Conservation (phyloP, 2,888 invertebrate species). For the Abscondita cerata region DNA sequence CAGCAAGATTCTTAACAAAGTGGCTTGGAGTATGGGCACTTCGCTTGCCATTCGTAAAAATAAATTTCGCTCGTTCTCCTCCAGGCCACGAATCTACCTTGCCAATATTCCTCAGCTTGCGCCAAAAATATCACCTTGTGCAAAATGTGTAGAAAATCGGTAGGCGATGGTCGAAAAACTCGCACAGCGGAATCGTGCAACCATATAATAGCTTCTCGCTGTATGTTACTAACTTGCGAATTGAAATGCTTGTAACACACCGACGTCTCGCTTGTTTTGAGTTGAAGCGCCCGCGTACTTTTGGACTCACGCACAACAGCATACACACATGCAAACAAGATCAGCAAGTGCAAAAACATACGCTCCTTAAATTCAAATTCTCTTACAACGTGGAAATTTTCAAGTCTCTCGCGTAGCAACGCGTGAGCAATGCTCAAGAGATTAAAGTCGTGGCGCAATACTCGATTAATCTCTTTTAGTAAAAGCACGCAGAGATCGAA, state of each 20-base stretch:
- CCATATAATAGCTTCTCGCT: conserved; percentile 89
- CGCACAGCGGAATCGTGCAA: conserved; percentile 81
- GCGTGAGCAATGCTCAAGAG: conserved; percentile 80
- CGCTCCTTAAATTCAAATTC: conserved; percentile 79
- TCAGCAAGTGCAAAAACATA: conserved; percentile 82
- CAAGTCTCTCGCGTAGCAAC: conserved; percentile 71
- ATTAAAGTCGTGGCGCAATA: conserved; percentile 81
- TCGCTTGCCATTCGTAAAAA: conserved; percentile 85
- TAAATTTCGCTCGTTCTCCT: conserved; percentile 83
- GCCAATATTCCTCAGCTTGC: conserved; percentile 79
- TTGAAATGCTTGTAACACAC: conserved; percentile 60
- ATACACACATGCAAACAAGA: conserved; percentile 79
- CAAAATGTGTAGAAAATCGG: conserved; percentile 78
- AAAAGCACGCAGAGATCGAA: conserved; percentile 85
- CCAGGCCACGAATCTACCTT: conserved; percentile 88
- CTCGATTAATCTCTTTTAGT: conserved; percentile 87
- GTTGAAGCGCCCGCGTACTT: conserved; percentile 61
- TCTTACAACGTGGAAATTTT: conserved; percentile 67
- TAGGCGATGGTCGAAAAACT: conserved; percentile 73
- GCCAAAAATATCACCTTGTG: conserved; percentile 83
- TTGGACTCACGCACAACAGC: conserved; percentile 77
- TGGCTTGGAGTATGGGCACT: conserved; percentile 86
- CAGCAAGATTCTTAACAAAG: conserved; percentile 79
- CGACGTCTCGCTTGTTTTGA: conserved; percentile 61
- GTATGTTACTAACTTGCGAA: conserved; percentile 63